Conservation (phyloP, 1,140 invertebrate species). For the Drosophila sucinea region DNA sequence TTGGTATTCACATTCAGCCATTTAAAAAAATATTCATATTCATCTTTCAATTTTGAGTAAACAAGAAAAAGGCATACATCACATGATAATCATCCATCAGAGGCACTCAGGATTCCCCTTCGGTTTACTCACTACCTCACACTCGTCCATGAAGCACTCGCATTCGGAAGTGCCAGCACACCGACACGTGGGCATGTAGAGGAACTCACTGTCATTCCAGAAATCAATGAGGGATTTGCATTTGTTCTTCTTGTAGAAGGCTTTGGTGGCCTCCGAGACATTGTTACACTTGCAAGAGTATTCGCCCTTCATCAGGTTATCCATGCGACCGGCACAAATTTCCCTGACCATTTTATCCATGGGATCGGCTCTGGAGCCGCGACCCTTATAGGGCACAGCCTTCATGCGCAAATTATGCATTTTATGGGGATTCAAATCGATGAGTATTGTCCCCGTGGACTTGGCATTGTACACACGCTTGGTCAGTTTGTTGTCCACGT, state of each 20-base stretch:
- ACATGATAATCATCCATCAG: not conserved
- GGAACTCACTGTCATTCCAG: conserved; percentile 61
- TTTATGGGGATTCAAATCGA: conserved; percentile 43
- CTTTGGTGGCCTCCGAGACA: conserved; percentile 9
- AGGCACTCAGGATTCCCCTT: not conserved
- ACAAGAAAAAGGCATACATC: not conserved
- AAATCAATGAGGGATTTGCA: conserved; percentile 46
- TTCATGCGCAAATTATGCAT: conserved; percentile 46
- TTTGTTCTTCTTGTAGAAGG: conserved; percentile 16
- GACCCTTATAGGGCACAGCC: conserved; percentile 30
- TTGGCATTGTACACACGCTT: conserved; percentile 44
- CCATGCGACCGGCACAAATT: conserved; percentile 40
- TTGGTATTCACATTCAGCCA: not conserved
- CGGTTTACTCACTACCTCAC: not conserved
- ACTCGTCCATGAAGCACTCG: not conserved
- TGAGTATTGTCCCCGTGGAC: conserved; percentile 36
- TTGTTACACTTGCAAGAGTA: conserved; percentile 40
- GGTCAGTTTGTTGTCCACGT: conserved; percentile 31
- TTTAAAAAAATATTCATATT: not conserved
- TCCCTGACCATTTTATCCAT: conserved; percentile 46
- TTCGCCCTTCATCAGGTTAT: conserved; percentile 28
- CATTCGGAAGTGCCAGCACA: not conserved
- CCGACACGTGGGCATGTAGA: conserved; percentile 47
- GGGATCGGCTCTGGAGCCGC: conserved; percentile 1
- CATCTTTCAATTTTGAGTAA: not conserved